These are phyloP conservation scores for Isoperla grammatica DNA, from an alignment of 2,888 invertebrate species.

Conservation along the genomic window DNA sequence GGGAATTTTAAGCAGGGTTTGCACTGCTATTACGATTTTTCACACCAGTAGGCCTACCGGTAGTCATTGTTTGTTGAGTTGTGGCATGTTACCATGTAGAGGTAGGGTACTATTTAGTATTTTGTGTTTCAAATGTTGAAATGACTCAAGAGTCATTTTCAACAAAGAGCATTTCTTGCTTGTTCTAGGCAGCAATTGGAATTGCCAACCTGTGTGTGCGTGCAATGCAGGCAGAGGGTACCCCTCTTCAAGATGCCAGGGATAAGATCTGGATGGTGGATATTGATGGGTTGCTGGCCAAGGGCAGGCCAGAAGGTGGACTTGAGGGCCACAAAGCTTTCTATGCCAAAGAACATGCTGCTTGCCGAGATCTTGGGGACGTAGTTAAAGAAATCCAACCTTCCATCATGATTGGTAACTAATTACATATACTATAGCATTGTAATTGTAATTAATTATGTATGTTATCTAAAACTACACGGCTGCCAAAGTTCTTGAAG, in stretches of 20 bases:
- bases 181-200: conserved; percentile 75
- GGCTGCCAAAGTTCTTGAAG: no score
- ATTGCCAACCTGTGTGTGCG: conserved; percentile 85
- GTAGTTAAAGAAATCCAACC: conserved; percentile 83
- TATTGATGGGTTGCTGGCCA: conserved; percentile 81
- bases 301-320: conserved; percentile 55
- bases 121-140: no score
- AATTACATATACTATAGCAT: no score
- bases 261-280: conserved; percentile 95
- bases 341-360: conserved; percentile 73
- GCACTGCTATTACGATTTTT: no score
- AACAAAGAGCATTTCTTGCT: conserved; percentile 32
- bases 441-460: no score
- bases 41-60: no score
- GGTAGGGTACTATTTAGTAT: no score
- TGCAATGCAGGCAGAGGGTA: conserved; percentile 74
- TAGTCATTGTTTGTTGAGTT: no score
- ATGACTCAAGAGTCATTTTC: no score
- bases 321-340: conserved; percentile 54
- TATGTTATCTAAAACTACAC: no score
- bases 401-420: conserved; percentile 76
- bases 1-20: no score
- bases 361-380: conserved; percentile 70
- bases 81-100: no score
- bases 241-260: conserved; percentile 63